Evolutionary conservation across 2,113 vertebrate species (phyloP), one percentile per base, ranked within the genome.

Genomic region (Azemiops feae): DNA sequence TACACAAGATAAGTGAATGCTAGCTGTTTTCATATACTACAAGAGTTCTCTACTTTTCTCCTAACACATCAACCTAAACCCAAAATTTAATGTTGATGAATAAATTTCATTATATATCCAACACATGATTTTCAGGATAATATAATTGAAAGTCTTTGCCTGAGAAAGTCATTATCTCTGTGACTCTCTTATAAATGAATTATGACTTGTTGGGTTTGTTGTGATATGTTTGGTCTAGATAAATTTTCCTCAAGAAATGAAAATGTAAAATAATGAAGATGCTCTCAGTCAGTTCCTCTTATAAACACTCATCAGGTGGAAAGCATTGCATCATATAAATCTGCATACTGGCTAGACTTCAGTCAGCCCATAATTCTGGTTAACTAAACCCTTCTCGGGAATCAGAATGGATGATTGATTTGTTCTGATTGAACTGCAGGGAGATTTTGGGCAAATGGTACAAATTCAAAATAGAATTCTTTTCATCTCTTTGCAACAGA

Each of bases 331-430:
- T 93, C 91, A 94, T 16, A 0, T 87, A 14, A 94, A 92, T 93
- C 96, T 96, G 93, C 95, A 94, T 92, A 90, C 45, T 43, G 87
- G 93, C 89, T 87, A 60, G 88, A 60, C 92, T 88, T 81, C 30
- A 92, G 92, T 94, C 52, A 92, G 90, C 89, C 92, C 87, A 3
- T 93, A 96, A 96, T 91, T 97, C 87, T 85, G 34, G 91, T 94
- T 95, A 95, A 95, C 94, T 96, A 93, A 94, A 94, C 95, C 87
- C 45, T 89, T 30, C 85, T 93, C 85, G 94, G 90, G 93, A 94
- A 96, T 97, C 91, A 93, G 90, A 91, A 93, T 96, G 47, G 64
- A 74, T 93, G 94, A 93, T 94, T 88, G 39, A 93, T 95, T 97
- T 94, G 52, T 57, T 93, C 91, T 96, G 85, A 92, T 93, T 88